Evolutionary conservation across 2,888 invertebrate species (phyloP).

Genomic region (Alcis repandata): DNA sequence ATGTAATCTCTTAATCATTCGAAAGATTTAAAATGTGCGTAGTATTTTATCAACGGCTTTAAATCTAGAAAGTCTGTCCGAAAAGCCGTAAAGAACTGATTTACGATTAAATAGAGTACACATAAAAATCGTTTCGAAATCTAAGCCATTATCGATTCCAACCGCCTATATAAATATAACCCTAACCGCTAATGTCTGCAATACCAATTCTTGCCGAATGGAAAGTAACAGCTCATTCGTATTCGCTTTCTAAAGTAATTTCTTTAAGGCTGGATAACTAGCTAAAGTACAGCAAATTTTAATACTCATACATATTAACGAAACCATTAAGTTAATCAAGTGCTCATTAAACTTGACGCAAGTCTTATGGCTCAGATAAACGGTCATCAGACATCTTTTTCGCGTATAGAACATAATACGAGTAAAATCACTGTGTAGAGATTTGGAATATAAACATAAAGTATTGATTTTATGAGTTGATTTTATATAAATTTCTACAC

Average conservation of each 20-base stretch:
- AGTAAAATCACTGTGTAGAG: too few species aligned
- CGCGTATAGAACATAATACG: too few species aligned
- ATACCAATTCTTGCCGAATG: constrained; percentile 43
- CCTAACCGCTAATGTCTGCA: constrained; percentile 21
- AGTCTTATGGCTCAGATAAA: too few species aligned
- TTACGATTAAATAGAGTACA: constrained; percentile 48
- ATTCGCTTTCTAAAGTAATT: constrained; percentile 58
- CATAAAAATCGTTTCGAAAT: constrained; percentile 40
- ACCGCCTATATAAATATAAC: constrained; percentile 11
- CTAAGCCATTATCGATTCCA: constrained; percentile 4
- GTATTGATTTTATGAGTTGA: too few species aligned
- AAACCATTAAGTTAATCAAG: constrained; percentile 39
- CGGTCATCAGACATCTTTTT: too few species aligned
- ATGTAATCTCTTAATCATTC: background rate
- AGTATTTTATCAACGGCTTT: constrained; percentile 5
- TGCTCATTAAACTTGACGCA: constrained; percentile 10
- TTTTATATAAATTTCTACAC: too few species aligned
- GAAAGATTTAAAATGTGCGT: background rate
- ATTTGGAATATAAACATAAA: too few species aligned
- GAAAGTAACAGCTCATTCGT: constrained; percentile 54
- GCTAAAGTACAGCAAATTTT: constrained; percentile 29
- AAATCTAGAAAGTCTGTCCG: constrained; percentile 39
- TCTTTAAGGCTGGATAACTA: constrained; percentile 36
- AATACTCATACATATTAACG: constrained; percentile 26
- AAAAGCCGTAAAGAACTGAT: constrained; percentile 44